Percentiles rank a stretch among this genome's conserved stretches.
Evolutionary conservation across 2,113 vertebrate species (phyloP).

Genomic region (Ceyx margarethae): DNA sequence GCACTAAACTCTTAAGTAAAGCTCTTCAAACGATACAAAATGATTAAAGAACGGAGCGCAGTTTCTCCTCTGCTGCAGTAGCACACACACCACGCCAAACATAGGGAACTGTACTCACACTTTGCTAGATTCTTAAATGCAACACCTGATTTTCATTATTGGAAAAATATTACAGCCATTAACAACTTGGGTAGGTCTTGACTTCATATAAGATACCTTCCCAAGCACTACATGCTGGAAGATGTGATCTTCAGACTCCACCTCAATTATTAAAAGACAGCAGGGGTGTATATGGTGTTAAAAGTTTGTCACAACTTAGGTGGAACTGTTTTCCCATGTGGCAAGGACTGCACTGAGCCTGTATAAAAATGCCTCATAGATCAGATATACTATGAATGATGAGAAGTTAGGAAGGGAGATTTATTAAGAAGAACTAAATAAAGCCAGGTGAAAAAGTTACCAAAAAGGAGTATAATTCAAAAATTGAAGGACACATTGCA

Average conservation of each 20-base stretch:
- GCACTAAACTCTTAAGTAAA: neutral
- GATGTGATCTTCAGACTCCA: neutral
- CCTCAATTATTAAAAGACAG: neutral
- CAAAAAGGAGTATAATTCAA: neutral
- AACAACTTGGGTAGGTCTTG: neutral
- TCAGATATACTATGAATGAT: neutral
- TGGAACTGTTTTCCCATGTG: neutral
- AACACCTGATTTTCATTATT: neutral
- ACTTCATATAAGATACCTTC: neutral
- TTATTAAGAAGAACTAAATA: neutral
- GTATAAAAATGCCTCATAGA: neutral
- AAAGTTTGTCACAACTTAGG: neutral
- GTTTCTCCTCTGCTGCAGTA: neutral
- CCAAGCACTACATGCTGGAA: neutral
- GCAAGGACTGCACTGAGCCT: neutral
- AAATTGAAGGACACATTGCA: neutral
- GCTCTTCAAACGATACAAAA: neutral
- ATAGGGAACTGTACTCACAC: neutral
- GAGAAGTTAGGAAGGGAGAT: neutral
- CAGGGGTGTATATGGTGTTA: neutral
- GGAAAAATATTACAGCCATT: neutral
- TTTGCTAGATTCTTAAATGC: neutral
- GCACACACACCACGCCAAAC: fast-evolving
- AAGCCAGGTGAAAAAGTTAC: neutral
- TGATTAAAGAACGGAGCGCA: neutral